Evolutionary conservation across 2,113 vertebrate genomes (phyloP).

Genomic region (Boulengeromyrus knoepffleri): DNA sequence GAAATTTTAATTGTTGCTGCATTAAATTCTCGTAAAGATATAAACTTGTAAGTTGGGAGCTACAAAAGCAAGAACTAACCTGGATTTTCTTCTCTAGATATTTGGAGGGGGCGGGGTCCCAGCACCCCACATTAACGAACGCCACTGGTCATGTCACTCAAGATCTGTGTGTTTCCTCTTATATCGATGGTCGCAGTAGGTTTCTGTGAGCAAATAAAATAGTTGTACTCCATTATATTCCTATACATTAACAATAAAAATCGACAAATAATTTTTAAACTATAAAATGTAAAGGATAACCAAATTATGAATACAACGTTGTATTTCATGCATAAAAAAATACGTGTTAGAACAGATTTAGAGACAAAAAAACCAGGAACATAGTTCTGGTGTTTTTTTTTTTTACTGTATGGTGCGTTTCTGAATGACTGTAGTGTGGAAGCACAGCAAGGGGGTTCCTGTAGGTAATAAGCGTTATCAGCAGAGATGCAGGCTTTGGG

Average conservation of each 20-base stretch:
- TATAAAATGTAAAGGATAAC: neutral
- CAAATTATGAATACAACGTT: neutral
- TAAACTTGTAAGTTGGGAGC: too few relatives aligned
- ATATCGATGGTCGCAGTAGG: too few relatives aligned
- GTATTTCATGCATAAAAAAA: neutral
- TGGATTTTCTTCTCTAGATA: neutral
- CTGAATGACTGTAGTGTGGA: neutral
- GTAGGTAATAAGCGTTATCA: neutral
- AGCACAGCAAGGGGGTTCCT: neutral
- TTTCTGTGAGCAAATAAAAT: neutral
- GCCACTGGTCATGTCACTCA: neutral
- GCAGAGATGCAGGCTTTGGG: neutral
- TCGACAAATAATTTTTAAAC: neutral
- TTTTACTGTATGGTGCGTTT: neutral
- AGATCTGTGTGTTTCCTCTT: neutral
- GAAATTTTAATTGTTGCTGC: too few relatives aligned
- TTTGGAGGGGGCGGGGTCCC: neutral
- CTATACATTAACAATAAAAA: neutral
- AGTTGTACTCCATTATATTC: neutral
- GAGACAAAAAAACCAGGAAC: neutral
- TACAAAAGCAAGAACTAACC: too few relatives aligned
- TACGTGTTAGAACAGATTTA: neutral
- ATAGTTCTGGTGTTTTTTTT: neutral
- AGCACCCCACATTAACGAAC: neutral
- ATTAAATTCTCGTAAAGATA: too few relatives aligned